Evolutionary conservation across 2,113 vertebrate species (phyloP).

Genomic region (Perca fluviatilis): DNA sequence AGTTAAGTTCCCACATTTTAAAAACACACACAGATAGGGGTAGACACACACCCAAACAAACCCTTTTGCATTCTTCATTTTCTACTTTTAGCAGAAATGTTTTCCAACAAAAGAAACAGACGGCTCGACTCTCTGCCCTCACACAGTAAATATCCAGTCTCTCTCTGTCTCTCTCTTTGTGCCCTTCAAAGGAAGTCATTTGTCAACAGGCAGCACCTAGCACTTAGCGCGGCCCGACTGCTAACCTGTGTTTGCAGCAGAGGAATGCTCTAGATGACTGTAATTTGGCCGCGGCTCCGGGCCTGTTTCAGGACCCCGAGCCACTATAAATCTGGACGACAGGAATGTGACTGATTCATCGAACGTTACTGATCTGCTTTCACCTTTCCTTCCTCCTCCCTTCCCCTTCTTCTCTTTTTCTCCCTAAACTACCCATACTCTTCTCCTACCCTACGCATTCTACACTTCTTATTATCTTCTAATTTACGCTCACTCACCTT

Average conservation of each 20-base stretch:
- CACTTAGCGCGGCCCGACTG: slow-evolving; percentile 77
- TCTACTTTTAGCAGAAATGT: slow-evolving; percentile 57
- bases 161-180: slow-evolving; percentile 61
- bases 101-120: slow-evolving; percentile 64
- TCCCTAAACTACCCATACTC: no score
- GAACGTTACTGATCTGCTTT: no score
- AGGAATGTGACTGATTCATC: slow-evolving; percentile 84
- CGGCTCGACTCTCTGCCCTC: slow-evolving; percentile 59
- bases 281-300: slow-evolving; percentile 83
- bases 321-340: slow-evolving; percentile 80
- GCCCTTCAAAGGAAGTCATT: slow-evolving; percentile 86
- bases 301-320: slow-evolving; percentile 76
- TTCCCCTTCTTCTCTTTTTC: slow-evolving; percentile 2
- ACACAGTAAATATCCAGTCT: slow-evolving; percentile 59
- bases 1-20: slow-evolving; percentile 44
- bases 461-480: no score
- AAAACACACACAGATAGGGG: slow-evolving; percentile 28
- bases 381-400: no score
- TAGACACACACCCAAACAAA: slow-evolving; percentile 57
- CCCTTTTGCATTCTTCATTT: slow-evolving; percentile 17
- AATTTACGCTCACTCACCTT: no score
- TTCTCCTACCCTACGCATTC: no score
- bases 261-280: slow-evolving; percentile 86
- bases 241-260: slow-evolving; percentile 82
- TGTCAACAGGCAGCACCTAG: slow-evolving; percentile 84